These are phyloP conservation scores for Hypsopygia costalis DNA, from an alignment of 2,888 invertebrate species.

Conservation along the genomic window DNA sequence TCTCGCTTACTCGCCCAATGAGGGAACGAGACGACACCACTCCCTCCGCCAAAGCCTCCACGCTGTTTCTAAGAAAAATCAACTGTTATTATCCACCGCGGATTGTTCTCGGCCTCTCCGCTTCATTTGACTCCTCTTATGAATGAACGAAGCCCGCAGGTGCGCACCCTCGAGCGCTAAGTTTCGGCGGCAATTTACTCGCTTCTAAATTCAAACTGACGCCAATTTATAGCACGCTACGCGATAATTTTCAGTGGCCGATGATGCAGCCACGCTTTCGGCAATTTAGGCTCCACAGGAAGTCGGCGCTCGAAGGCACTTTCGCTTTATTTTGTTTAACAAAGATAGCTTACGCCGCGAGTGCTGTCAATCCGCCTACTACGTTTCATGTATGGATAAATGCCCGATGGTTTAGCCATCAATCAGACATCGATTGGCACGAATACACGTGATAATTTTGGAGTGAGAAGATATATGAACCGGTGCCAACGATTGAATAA, in stretches of 20 bases:
- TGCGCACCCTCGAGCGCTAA: slow-evolving; percentile 62
- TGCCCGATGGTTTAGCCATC: slow-evolving; percentile 48
- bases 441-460: slow-evolving; percentile 61
- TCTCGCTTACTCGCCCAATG: slow-evolving; percentile 53
- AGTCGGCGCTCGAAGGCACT: slow-evolving; percentile 55
- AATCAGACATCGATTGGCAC: slow-evolving; percentile 68
- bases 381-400: slow-evolving; percentile 38
- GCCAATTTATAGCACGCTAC: slow-evolving; percentile 71
- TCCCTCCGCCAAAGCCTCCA: slow-evolving; percentile 70
- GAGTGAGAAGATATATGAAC: slow-evolving; percentile 51
- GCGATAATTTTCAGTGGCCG: slow-evolving; percentile 66
- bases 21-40: slow-evolving; percentile 51
- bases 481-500: slow-evolving; percentile 71
- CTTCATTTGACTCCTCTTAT: slow-evolving; percentile 59
- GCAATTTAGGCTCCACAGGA: slow-evolving; percentile 63
- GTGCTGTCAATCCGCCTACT: slow-evolving; percentile 42
- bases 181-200: slow-evolving; percentile 63
- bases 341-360: slow-evolving; percentile 33
- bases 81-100: slow-evolving; percentile 73
- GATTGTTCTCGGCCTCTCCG: slow-evolving; percentile 69
- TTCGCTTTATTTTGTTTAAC: slow-evolving; percentile 48
- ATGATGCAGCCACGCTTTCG: slow-evolving; percentile 47
- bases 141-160: slow-evolving; percentile 74
- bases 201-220: slow-evolving; percentile 56
- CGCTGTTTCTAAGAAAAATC: slow-evolving; percentile 73